Evolutionary conservation across 1,140 invertebrate species (phyloP), one percentile per base, ranked within the genome.

Genomic region (Artemia franciscana): DNA sequence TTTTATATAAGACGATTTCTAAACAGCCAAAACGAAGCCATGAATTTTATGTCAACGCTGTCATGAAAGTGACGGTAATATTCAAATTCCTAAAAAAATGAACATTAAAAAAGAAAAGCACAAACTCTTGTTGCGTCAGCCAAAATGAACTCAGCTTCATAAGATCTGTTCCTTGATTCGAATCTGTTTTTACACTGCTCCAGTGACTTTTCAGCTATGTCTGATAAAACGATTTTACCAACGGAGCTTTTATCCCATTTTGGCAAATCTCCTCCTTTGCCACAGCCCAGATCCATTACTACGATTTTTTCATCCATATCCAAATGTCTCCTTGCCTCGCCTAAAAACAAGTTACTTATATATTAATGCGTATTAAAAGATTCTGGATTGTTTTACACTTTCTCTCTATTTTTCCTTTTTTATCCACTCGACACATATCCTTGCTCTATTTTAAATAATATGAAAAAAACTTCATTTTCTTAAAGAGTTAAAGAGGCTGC

Each of bases 241-340:
- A 95, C 85, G 63, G 79, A 76, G 3, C 79, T 83, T 69, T 90
- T 91, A 65, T 83, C 81, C 92, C 93, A 99, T 74, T 98, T 98
- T 1, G 87, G 76, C 18, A 98, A 75, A 76, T 97, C 95, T 2
- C 95, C 95, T 23, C 95, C 95, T 80, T 98, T 98, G 3, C 95
- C 95, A 70, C 79, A 82, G 60, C 79, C 79, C 30, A 84, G 68
- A 68, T 84, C 82, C 15, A 84, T 68, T 0, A 82, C 79, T 24
- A 62, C 67, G 7, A 76, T 65, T 7, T 66, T 59, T 51, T 18
- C 21, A 18, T 51, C 39, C 12, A 18, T 15, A 51, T 51, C 39
- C 24, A 65, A 61, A 21, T 30, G 58, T 0, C 63, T 39, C 23
- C 66, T 61, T 21, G 61, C 63, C 59, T 67, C 67, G 59, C 60